Evolutionary conservation across 2,113 vertebrate genomes (phyloP).

Genomic region (Rana temporaria): DNA sequence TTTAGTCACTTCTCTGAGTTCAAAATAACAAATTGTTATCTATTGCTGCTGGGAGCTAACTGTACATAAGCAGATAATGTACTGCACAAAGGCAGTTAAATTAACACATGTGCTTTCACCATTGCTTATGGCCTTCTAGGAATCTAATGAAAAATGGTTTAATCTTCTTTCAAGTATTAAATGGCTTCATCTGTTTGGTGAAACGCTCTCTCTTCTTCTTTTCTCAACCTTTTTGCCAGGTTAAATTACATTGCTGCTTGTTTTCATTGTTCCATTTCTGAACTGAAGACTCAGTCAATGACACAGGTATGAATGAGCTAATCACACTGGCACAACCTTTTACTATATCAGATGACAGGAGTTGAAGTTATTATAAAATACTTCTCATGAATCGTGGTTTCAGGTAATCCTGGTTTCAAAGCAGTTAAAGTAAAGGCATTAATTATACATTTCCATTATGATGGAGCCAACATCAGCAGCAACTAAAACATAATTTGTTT

Average conservation of each 20-base stretch:
- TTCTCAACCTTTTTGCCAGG: conserved; percentile 48
- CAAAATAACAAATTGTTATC: conserved; percentile 64
- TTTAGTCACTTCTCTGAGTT: conserved; percentile 70
- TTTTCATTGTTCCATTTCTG: conserved; percentile 61
- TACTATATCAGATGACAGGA: conserved; percentile 45
- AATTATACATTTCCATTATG: conserved; percentile 77
- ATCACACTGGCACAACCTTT: conserved; percentile 28
- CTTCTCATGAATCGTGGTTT: conserved; percentile 64
- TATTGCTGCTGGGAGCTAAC: conserved; percentile 64
- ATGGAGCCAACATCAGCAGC: conserved; percentile 72
- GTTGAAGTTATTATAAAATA: conserved; percentile 58
- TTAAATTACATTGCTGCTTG: conserved; percentile 58
- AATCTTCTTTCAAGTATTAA: conserved; percentile 64
- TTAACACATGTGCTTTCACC: conserved; percentile 69
- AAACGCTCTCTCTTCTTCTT: conserved; percentile 47
- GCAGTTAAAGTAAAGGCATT: conserved; percentile 69
- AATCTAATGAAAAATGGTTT: conserved; percentile 65
- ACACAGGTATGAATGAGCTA: conserved; percentile 53
- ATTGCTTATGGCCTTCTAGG: conserved; percentile 62
- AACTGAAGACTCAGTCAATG: conserved; percentile 56
- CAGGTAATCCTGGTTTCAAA: conserved; percentile 69
- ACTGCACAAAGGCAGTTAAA: conserved; percentile 64
- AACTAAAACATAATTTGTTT: conserved; percentile 76
- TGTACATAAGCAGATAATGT: conserved; percentile 68
- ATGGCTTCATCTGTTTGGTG: conserved; percentile 61